A percentile compares a stretch with the other conserved stretches of the same genome.
phyloP scores from a whole-genome alignment of 2,113 vertebrate genomes.

The Hydrolagus affinis region DNA sequence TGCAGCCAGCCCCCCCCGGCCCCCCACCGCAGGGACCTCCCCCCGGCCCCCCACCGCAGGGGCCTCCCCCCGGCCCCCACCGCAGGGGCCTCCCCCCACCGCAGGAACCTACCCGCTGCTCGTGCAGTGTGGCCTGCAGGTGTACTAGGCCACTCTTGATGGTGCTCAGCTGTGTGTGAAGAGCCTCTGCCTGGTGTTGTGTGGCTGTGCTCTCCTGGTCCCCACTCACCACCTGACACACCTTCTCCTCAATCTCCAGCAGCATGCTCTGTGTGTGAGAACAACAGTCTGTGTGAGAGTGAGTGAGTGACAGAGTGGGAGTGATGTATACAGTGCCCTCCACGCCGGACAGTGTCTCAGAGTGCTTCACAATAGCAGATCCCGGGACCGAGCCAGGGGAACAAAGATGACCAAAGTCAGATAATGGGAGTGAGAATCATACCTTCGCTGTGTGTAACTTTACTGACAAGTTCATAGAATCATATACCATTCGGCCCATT shows the following conservation, averaged over 20 bases:
- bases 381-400: too few relatives aligned
- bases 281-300: too few relatives aligned
- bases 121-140: slow-evolving; percentile 71
- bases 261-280: slow-evolving; percentile 61
- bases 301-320: too few relatives aligned
- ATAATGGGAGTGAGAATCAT: too few relatives aligned
- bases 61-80: neutral
- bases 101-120: slow-evolving; percentile 29
- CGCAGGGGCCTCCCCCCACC: neutral
- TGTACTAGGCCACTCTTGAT: slow-evolving; percentile 71
- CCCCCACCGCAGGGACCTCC: neutral
- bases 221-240: slow-evolving; percentile 49
- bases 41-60: neutral
- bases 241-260: slow-evolving; percentile 75
- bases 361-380: too few relatives aligned
- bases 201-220: slow-evolving; percentile 40
- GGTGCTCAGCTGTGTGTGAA: slow-evolving; percentile 66
- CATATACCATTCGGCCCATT: too few relatives aligned
- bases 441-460: too few relatives aligned
- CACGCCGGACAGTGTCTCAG: too few relatives aligned
- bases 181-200: slow-evolving; percentile 56
- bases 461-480: too few relatives aligned
- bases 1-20: neutral
- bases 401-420: too few relatives aligned
- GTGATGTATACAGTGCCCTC: too few relatives aligned